Evolutionary conservation across 2,113 vertebrate species (phyloP).

Genomic region (Hemibagrus wyckioides): DNA sequence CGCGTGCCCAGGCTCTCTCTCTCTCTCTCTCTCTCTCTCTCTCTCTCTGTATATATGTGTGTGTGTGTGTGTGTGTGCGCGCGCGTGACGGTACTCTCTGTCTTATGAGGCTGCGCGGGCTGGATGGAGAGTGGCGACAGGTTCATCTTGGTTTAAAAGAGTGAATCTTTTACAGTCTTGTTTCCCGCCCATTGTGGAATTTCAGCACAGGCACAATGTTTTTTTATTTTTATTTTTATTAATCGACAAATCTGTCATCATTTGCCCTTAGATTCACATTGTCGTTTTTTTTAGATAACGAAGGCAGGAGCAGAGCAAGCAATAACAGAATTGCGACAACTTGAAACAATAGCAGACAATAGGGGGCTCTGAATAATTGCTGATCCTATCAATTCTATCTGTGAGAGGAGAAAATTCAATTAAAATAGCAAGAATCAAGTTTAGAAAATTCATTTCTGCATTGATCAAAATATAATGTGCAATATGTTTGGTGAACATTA

Average conservation of each 20-base stretch:
- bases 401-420: background rate
- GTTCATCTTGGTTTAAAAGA: background rate
- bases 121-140: background rate
- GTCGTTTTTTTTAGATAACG: background rate
- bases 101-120: constrained; percentile 46
- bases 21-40: too few species aligned
- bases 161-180: background rate
- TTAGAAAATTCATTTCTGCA: background rate
- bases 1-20: constrained; percentile 5
- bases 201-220: background rate
- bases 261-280: background rate
- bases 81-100: background rate
- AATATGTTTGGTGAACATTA: background rate
- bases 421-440: background rate
- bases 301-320: background rate
- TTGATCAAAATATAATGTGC: background rate
- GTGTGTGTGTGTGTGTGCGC: constrained; percentile 36
- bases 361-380: background rate
- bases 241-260: background rate
- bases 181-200: too few species aligned
- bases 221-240: background rate
- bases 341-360: background rate
- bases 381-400: background rate
- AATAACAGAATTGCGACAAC: background rate
- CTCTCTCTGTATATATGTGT: constrained; percentile 1